These are phyloP conservation scores for Adrianichthys oophorus DNA, from an alignment of 2,797 vertebrate species.

Conservation along the genomic window DNA sequence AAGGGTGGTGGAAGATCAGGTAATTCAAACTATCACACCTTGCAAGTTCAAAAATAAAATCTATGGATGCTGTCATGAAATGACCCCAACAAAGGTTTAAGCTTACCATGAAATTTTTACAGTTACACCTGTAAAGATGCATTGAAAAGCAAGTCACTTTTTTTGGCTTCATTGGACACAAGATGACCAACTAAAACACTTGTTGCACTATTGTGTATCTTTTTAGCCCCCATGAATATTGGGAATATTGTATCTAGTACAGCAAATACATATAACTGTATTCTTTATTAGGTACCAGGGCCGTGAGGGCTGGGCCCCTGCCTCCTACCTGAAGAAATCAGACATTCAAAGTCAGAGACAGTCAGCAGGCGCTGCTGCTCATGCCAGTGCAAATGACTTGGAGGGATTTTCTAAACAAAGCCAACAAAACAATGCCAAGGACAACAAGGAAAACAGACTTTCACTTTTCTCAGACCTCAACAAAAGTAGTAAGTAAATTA, in stretches of 20 bases:
- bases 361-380: slow-evolving; percentile 77
- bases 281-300: slow-evolving; percentile 85
- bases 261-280: not conserved
- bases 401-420: slow-evolving; percentile 86
- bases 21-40: slow-evolving; percentile 46
- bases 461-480: slow-evolving; percentile 71
- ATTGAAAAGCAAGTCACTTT: too few species aligned
- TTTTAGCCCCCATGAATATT: too few species aligned
- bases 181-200: too few species aligned
- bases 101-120: too few species aligned
- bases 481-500: slow-evolving; percentile 59
- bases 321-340: slow-evolving; percentile 93
- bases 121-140: too few species aligned
- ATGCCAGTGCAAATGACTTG: slow-evolving; percentile 85
- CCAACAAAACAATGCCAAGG: slow-evolving; percentile 62
- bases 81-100: not conserved
- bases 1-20: slow-evolving; percentile 99
- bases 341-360: slow-evolving; percentile 85
- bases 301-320: slow-evolving; percentile 96
- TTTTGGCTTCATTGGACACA: too few species aligned
- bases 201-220: too few species aligned
- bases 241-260: not conserved
- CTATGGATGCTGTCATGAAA: not conserved
- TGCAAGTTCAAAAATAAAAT: not conserved
- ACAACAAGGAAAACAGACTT: slow-evolving; percentile 77